These are phyloP conservation scores for Enteromius mattozi DNA, from an alignment of 2,797 vertebrate genomes.

Conservation along the genomic window DNA sequence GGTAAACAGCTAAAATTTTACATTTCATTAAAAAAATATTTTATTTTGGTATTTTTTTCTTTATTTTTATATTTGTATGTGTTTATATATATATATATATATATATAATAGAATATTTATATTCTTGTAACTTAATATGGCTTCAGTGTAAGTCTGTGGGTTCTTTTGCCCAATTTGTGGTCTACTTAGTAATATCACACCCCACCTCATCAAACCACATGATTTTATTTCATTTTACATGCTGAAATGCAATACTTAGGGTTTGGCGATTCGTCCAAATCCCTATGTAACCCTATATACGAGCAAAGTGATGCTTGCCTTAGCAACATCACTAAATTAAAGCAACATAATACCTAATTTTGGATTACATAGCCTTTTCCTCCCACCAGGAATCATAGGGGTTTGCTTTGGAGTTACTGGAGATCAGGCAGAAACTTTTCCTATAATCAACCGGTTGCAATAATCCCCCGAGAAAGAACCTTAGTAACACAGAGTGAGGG, in stretches of 20 bases:
- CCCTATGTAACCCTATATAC: not conserved
- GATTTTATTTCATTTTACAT: not conserved
- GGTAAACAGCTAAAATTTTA: not conserved
- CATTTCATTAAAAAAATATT: not conserved
- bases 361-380: not conserved
- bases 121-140: not conserved
- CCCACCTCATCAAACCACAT: not conserved
- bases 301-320: not conserved
- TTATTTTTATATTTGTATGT: not conserved
- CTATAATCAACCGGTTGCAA: slow-evolving; percentile 16
- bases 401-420: slow-evolving; percentile 11
- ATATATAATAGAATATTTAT: not conserved
- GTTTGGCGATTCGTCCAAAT: slow-evolving; percentile 1
- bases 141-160: not conserved
- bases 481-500: not conserved
- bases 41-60: not conserved
- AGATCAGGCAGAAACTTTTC: slow-evolving; percentile 7
- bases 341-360: not conserved
- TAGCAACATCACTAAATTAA: not conserved
- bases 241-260: not conserved
- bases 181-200: not conserved
- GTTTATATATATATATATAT: not conserved
- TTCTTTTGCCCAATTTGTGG: not conserved
- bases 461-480: not conserved
- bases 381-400: not conserved